phyloP scores from a whole-genome alignment of 1,140 invertebrate genomes.

The Pachypeltis micranthus region DNA sequence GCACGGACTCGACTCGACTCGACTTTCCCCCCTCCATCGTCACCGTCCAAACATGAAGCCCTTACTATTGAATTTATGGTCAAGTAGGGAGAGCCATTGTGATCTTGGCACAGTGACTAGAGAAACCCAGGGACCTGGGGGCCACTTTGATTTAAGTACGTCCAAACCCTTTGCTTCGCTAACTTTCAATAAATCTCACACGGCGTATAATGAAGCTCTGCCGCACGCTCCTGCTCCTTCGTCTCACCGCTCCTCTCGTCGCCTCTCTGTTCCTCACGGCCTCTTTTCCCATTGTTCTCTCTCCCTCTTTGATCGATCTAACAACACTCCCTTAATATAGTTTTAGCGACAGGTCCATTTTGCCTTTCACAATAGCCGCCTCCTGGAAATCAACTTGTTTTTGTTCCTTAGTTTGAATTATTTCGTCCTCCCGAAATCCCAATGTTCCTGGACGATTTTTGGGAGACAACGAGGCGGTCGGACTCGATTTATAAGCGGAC shows the following conservation, averaged over 20 bases:
- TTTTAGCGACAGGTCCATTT: constrained; percentile 16
- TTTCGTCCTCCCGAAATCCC: neutral
- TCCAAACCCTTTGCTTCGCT: constrained; percentile 11
- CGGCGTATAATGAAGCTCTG: constrained; percentile 19
- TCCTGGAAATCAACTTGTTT: constrained; percentile 11
- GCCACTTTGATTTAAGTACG: constrained; percentile 19
- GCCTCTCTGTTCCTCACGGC: neutral
- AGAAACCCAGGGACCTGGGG: no score
- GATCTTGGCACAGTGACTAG: constrained; percentile 17
- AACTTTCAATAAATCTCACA: constrained; percentile 19
- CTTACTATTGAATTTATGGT: constrained; percentile 18
- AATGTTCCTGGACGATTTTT: neutral
- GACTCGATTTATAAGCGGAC: no score
- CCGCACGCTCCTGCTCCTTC: neutral
- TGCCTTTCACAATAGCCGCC: neutral
- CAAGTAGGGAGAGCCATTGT: constrained; percentile 19
- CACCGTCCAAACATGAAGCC: no score
- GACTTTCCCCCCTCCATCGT: no score
- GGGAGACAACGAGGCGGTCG: no score
- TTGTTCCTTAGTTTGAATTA: constrained; percentile 10
- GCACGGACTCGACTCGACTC: no score
- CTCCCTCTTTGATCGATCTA: constrained; percentile 14
- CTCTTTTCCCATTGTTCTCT: constrained; percentile 11
- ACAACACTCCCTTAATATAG: constrained; percentile 17
- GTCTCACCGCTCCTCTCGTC: neutral